Evolutionary conservation across 2,797 vertebrate genomes (phyloP).

Genomic region (Pempheris klunzingeri): DNA sequence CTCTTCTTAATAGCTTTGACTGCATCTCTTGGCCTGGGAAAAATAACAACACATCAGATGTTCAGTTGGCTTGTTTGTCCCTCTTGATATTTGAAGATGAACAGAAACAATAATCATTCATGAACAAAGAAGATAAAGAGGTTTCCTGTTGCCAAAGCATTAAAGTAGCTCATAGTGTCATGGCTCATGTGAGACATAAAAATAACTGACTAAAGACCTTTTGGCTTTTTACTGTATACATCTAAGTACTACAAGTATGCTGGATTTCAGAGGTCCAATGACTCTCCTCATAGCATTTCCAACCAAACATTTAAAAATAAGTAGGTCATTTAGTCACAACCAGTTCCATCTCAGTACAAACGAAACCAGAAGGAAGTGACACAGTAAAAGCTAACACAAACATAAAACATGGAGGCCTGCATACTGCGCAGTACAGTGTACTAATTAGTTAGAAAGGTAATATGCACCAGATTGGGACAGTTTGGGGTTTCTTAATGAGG

Average conservation of each 20-base stretch:
- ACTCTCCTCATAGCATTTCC: not conserved
- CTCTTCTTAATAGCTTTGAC: conserved; percentile 95
- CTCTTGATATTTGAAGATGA: not conserved
- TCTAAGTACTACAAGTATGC: not conserved
- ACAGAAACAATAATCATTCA: not conserved
- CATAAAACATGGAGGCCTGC: not conserved
- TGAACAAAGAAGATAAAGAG: not conserved
- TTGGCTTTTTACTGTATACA: not conserved
- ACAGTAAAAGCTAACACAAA: not conserved
- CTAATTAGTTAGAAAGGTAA: not conserved
- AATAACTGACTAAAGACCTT: not conserved
- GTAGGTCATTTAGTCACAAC: conserved; percentile 10
- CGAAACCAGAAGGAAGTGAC: conserved; percentile 13
- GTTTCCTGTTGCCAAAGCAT: not conserved
- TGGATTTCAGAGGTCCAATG: not conserved
- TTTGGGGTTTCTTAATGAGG: not conserved
- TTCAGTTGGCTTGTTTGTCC: conserved; percentile 15
- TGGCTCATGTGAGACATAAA: not conserved
- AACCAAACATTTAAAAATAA: conserved; percentile 1
- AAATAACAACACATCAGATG: conserved; percentile 16
- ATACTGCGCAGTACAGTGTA: not conserved
- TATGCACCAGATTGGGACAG: not conserved
- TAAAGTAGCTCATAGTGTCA: not conserved
- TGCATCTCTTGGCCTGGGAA: conserved; percentile 93
- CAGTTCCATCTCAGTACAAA: not conserved